Base-by-base conservation (phyloP, 2,888 invertebrate genomes). In the Sesia bembeciformis region DNA sequence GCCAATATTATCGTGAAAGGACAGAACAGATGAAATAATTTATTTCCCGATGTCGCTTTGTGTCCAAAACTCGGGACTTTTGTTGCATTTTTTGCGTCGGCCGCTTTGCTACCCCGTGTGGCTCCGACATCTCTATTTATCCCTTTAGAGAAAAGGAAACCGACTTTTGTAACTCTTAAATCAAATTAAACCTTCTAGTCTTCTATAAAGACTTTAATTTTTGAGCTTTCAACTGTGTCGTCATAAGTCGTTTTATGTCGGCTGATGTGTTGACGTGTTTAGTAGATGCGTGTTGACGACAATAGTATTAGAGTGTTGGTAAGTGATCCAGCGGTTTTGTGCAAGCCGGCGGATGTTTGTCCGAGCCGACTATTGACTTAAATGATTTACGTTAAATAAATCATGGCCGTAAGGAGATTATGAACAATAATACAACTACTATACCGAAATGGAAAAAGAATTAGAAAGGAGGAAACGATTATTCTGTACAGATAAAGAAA, bases 1-100 rank as follows among this genome's bases (percentile, higher is more conserved):
- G 89, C 87, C 80, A 89, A 89, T 88, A 88, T 89, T 88, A 87
- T 86, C 81, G 77, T 85, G 85, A 87, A 88, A 86, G 87, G 84
- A 80, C 79, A 81, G 82, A 85, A 79, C 85, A 86, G 85, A 86
- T 87, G 85, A 86, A 86, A 88, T 88, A 87, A 89, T 89, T 89
- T 89, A 89, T 89, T 81, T 86, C 84, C 79, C 84, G 68, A 78
- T 83, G 88, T 86, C 85, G 80, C 83, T 81, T 88, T 89, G 88
- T 88, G 78, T 84, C 80, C 86, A 81, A 83, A 87, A 84, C 84
- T 87, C 72, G 72, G 78, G 66, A 69, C 81, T 72, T 82, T 88
- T 88, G 86, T 89, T 68, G 63, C 23, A 72, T 80, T 81, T 84
- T 89, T 87, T 85, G 80, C 71, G 77, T 75, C 83, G 81, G 81